phyloP scores from a whole-genome alignment of 2,888 invertebrate species.

The Merodon equestris region DNA sequence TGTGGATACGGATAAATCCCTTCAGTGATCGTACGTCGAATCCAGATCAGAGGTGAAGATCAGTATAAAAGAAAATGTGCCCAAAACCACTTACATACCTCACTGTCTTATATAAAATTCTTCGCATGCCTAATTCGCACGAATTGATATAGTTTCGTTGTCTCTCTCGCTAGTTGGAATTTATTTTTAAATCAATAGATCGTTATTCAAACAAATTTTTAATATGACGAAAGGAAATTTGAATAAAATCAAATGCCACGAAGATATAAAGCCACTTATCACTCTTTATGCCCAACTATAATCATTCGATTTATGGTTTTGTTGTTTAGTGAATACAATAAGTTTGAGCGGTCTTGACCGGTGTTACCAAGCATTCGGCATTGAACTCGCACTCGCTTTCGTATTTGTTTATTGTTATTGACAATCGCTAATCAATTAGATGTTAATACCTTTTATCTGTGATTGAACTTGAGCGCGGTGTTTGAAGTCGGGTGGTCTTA shows the following conservation, averaged over 20 bases:
- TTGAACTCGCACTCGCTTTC: conserved; percentile 24
- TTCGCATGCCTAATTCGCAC: too few species aligned
- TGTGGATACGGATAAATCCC: background rate
- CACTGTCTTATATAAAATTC: background rate
- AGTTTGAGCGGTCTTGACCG: conserved; percentile 28
- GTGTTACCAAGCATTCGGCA: conserved; percentile 27
- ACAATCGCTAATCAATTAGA: conserved; percentile 9
- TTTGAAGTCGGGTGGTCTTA: too few species aligned
- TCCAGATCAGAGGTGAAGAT: conserved; percentile 3
- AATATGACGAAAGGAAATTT: conserved; percentile 1
- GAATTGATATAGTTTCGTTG: conserved; percentile 17
- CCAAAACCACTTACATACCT: too few species aligned
- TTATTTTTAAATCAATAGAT: conserved; percentile 45
- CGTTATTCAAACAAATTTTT: conserved; percentile 28
- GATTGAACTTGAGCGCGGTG: conserved; percentile 5
- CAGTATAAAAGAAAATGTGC: too few species aligned
- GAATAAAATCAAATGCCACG: background rate
- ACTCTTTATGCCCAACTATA: conserved; percentile 34
- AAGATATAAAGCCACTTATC: conserved; percentile 19
- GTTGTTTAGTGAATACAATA: too few species aligned
- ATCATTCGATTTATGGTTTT: background rate
- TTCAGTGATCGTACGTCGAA: conserved; percentile 34
- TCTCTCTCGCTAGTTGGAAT: conserved; percentile 12
- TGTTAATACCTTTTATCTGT: conserved; percentile 21
- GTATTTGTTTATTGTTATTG: conserved; percentile 23